These are phyloP conservation scores for Hirudo medicinalis DNA, from an alignment of 1,140 invertebrate species.

Conservation along the genomic window DNA sequence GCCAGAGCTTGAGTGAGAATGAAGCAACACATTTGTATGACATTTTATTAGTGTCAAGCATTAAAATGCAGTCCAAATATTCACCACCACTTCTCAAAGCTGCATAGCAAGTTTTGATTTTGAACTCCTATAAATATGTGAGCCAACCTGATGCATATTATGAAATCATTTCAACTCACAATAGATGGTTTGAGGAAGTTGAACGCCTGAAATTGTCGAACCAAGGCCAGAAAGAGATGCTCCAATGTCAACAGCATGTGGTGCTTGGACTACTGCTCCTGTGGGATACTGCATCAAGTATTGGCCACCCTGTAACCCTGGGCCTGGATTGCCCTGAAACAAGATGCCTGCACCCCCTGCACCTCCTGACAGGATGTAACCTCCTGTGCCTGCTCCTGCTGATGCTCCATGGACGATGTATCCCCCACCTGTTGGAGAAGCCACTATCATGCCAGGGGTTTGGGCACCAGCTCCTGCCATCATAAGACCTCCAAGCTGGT, in stretches of 20 bases:
- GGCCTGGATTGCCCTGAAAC: background rate
- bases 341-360: background rate
- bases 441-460: background rate
- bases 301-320: background rate
- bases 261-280: slow-evolving; percentile 1
- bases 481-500: background rate
- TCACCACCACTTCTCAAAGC: background rate
- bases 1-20: no score
- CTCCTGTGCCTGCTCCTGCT: background rate
- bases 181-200: slow-evolving; percentile 10
- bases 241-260: background rate
- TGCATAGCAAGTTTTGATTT: background rate
- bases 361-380: background rate
- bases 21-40: no score
- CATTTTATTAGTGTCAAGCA: background rate
- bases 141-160: background rate
- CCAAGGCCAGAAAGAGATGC: slow-evolving; percentile 7
- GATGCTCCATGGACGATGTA: background rate
- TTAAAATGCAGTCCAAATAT: background rate
- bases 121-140: background rate
- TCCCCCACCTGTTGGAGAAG: background rate
- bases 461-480: background rate
- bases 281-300: slow-evolving; percentile 13
- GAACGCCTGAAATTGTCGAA: background rate
- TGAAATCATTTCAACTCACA: background rate